Evolutionary conservation across 2,888 invertebrate species (phyloP), one percentile per base, ranked within the genome.

Genomic region (Pachliopta kotzebuea): DNA sequence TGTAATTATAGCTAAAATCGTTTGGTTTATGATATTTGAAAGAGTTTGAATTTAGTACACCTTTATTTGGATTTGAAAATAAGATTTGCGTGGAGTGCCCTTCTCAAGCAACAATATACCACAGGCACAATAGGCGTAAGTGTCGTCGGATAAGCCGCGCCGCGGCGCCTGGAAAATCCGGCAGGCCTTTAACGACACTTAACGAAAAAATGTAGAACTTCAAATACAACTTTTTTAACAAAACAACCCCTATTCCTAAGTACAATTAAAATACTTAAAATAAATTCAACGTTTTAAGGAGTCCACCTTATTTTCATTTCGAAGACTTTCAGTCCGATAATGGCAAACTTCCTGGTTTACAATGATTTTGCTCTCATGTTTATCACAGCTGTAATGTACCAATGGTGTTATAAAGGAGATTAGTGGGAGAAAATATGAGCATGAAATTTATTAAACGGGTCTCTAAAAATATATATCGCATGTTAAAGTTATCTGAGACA

Each of bases 41-140:
- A 45, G n/a, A 45, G 11, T 20, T 18, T 52, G 53, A 54, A 54
- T 14, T 20, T 29, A 54, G 49, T 21, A 26, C 20, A 60, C 26
- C 26, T 26, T 56, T 52, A 21, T 31, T 17, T 60, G 24, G 56
- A 65, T 53, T 60, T 56, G 52, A 56, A 52, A 61, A 60, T 54
- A 57, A 26, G 53, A 61, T 65, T 65, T 52, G 42, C 60, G 60
- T 56, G 52, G 60, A 53, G 65, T 65, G 56, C 52, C 50, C n/a
- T 53, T 60, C 53, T 61, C 20, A 61, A 23, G 61, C 49, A 65
- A 65, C 65, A 61, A 59, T 65, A 55, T 58, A 62, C 57, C 29
- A 20, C 37, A 23, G 18, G 52, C 21, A 54, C 57, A 62, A 62
- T 49, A 61, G 61, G 55, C 31, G 60, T 53, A 65, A 60, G 64